These are phyloP conservation scores for Xiphorhynchus erythropygius DNA, from an alignment of 2,797 vertebrate species.

Conservation along the genomic window DNA sequence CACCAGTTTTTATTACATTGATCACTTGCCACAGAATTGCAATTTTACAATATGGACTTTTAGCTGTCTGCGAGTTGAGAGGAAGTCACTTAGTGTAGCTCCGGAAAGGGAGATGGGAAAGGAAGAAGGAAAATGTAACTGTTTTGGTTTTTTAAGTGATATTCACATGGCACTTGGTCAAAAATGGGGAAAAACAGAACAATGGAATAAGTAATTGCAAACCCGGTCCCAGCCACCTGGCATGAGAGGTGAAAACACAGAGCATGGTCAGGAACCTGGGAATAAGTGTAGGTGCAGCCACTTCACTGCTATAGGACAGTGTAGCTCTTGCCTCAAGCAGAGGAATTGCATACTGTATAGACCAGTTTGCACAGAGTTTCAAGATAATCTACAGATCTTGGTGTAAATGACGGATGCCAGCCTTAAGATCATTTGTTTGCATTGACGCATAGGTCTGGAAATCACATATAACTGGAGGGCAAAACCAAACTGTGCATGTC, in stretches of 20 bases:
- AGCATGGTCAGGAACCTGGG: neutral
- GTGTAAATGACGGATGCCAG: neutral
- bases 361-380: neutral
- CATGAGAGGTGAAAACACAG: neutral
- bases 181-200: conserved; percentile 20
- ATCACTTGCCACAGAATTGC: neutral
- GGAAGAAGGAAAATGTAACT: conserved; percentile 18
- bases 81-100: conserved; percentile 28
- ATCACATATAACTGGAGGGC: conserved; percentile 58
- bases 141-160: conserved; percentile 16
- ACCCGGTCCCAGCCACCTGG: conserved; percentile 13
- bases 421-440: conserved; percentile 33
- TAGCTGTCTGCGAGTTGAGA: neutral
- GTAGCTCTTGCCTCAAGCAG: neutral
- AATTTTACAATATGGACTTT: neutral
- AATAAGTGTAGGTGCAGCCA: neutral
- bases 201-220: conserved; percentile 41
- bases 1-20: neutral
- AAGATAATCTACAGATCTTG: neutral
- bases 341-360: neutral
- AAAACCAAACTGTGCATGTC: conserved; percentile 57
- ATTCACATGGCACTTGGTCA: conserved; percentile 27
- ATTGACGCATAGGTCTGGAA: neutral
- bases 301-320: neutral
- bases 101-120: conserved; percentile 8